Conservation (phyloP, 2,113 vertebrate genomes). For the Thalassoma bifasciatum region DNA sequence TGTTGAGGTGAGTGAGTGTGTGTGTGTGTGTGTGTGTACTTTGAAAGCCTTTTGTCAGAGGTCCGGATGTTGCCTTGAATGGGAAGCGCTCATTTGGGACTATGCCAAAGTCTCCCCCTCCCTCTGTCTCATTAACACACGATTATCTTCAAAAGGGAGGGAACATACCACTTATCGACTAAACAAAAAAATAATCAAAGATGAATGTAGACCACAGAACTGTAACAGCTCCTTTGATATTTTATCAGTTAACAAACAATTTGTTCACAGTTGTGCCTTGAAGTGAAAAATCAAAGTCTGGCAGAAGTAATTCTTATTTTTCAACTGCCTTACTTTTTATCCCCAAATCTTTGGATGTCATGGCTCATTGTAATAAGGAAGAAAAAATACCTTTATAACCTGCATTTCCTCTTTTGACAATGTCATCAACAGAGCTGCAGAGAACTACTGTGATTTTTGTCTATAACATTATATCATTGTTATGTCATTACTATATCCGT, state of each 20-base stretch:
- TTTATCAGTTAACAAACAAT: not conserved
- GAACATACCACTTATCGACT: not conserved
- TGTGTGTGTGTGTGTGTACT: slow-evolving; percentile 28
- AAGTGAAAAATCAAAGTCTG: slow-evolving; percentile 12
- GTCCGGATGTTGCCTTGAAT: slow-evolving; percentile 74
- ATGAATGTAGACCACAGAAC: slow-evolving; percentile 20
- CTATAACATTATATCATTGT: too few species aligned
- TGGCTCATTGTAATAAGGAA: not conserved
- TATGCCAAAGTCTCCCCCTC: slow-evolving; percentile 48
- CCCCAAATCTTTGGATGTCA: not conserved
- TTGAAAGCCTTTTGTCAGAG: slow-evolving; percentile 73
- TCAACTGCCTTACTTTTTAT: not conserved
- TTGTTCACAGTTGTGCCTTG: slow-evolving; percentile 1
- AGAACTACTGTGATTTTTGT: too few species aligned
- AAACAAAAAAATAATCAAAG: slow-evolving; percentile 21
- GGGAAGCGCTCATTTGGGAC: slow-evolving; percentile 64
- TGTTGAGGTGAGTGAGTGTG: slow-evolving; percentile 16
- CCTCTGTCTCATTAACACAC: slow-evolving; percentile 14
- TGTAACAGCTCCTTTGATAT: slow-evolving; percentile 30
- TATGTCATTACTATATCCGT: too few species aligned
- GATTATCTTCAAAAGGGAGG: slow-evolving; percentile 24
- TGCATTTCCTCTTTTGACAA: too few species aligned
- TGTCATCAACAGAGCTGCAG: too few species aligned
- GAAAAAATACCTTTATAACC: not conserved
- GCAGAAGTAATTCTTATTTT: not conserved